Base-by-base conservation (phyloP, 2,113 vertebrate species). In the Diphyllodes magnificus region DNA sequence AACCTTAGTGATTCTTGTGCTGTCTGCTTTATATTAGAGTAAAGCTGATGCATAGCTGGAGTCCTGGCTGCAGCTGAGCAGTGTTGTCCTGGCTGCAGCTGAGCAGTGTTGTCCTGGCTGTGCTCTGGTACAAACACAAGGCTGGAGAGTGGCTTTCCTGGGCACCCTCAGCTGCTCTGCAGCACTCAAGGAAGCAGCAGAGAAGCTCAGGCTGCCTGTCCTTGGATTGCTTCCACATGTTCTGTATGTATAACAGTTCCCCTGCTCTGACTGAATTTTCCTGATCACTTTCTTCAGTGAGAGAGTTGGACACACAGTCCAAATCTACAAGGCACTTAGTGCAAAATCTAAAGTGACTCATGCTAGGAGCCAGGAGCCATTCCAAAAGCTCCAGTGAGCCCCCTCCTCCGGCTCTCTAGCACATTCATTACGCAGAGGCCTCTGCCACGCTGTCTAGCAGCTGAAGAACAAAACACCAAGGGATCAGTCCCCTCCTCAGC, bases 1-100 rank as follows among this genome's bases (percentile, higher is more conserved):
- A 82, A 0, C 14, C 30, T 31, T 4, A 31, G n/a, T 15, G 54
- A 23, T 27, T 35, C n/a, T 42, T 42, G 42, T 27, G 21, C 35
- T 17, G 30, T 9, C 39, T 45, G 31, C 57, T 68, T 56, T n/a
- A 4, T 3, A 51, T 12, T 37, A 45, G 35, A 35, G 9, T 9
- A 33, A 35, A 65, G 7, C 10, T 53, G 44, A 31, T 13, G 10
- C 59, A 49, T 15, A 60, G 28, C 5, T 13, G 28, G n/a, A 47
- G 47, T 28, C 10, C 66, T 28, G 31, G 20, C 79, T 85, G 75
- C 40, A 40, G 40, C 40, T 18, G 42, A 75, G 61, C 80, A 44
- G 33, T 4, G 56, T 3, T 2, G 0, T 50, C 40, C 16, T 1
- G 0, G 39, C n/a, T 13, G 45, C 39, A 40, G 39, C 39, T 18